Evolutionary conservation across 2,888 invertebrate species (phyloP).

Genomic region (Aradus depressus): DNA sequence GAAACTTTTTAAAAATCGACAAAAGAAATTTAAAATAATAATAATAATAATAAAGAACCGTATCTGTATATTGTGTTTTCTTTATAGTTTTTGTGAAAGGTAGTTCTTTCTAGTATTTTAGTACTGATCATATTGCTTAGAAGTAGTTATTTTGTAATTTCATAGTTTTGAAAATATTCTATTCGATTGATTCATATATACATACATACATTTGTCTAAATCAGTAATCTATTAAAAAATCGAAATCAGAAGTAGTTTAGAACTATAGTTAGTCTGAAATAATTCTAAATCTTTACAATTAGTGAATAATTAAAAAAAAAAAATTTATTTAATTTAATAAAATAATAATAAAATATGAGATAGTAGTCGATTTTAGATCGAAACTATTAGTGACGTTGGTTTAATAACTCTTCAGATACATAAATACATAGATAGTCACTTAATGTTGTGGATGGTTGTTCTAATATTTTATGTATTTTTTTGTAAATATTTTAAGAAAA

Average conservation of each 20-base stretch:
- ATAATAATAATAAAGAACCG: slow-evolving; percentile 19
- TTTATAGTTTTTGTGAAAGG: slow-evolving; percentile 23
- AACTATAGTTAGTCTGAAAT: slow-evolving; percentile 11
- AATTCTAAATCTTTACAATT: not conserved
- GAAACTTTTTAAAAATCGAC: slow-evolving; percentile 21
- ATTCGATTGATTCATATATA: slow-evolving; percentile 8
- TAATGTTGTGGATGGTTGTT: slow-evolving; percentile 24
- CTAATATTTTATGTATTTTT: slow-evolving; percentile 10
- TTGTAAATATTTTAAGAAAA: no score
- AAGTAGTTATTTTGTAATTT: slow-evolving; percentile 21
- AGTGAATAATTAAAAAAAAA: not conserved
- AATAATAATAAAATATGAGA: no score
- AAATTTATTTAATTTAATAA: no score
- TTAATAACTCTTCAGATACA: slow-evolving; percentile 11
- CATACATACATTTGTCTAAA: slow-evolving; percentile 5
- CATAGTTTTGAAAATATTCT: slow-evolving; percentile 13
- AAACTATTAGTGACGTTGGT: slow-evolving; percentile 12
- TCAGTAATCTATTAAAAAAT: slow-evolving; percentile 5
- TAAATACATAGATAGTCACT: slow-evolving; percentile 24
- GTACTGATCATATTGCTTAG: slow-evolving; percentile 21
- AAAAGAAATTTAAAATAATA: slow-evolving; percentile 23
- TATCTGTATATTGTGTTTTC: slow-evolving; percentile 22
- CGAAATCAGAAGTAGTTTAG: slow-evolving; percentile 14
- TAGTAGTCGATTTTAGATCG: slow-evolving; percentile 15
- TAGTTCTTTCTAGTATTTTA: slow-evolving; percentile 22